Evolutionary conservation across 2,113 vertebrate genomes (phyloP).

Genomic region (Phylloscopus whistleri): DNA sequence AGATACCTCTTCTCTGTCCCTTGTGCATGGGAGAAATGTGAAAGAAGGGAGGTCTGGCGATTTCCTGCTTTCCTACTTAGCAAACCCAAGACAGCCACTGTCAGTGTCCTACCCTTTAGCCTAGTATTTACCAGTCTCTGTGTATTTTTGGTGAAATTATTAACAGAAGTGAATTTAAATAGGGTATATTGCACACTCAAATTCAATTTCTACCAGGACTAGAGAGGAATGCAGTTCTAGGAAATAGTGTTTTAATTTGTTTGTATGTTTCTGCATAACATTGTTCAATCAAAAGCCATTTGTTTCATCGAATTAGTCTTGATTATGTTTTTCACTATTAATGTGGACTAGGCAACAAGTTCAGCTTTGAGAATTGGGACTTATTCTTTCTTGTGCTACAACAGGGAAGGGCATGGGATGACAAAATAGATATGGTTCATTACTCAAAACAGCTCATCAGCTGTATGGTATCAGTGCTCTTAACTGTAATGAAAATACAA

Average conservation of each 20-base stretch:
- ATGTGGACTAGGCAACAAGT: neutral
- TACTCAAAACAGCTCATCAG: neutral
- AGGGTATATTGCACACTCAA: neutral
- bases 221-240: neutral
- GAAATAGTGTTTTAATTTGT: neutral
- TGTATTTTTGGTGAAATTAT: neutral
- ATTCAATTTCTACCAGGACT: neutral
- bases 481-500: neutral
- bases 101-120: neutral
- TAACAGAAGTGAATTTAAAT: neutral
- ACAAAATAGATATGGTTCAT: neutral
- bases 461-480: neutral
- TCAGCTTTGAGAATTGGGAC: neutral
- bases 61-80: conserved; percentile 26
- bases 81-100: neutral
- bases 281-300: neutral
- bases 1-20: conserved; percentile 19
- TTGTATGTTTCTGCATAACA: neutral
- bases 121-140: neutral
- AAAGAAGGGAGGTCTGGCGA: neutral
- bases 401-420: neutral
- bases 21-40: conserved; percentile 14
- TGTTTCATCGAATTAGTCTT: neutral
- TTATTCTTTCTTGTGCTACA: neutral
- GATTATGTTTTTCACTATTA: neutral